Base-by-base conservation (phyloP, 2,888 invertebrate genomes). In the Microplitis manilae region DNA sequence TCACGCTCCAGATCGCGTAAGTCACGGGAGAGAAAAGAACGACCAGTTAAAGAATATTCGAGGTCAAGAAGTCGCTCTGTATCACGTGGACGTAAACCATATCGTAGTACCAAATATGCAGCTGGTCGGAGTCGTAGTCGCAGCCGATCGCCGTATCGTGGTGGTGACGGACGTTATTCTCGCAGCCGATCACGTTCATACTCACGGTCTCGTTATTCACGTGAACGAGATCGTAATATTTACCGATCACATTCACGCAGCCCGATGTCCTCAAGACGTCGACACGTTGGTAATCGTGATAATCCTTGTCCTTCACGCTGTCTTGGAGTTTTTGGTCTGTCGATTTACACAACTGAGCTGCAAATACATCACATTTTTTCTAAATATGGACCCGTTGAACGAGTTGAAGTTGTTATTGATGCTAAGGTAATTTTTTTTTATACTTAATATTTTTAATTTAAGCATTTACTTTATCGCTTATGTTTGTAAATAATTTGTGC, bases 241-340 rank as follows among this genome's bases (percentile, higher is more conserved):
- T 92, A 93, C 85, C 92, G 93, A 68, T 92, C 92, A 76, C 93
- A 93, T 90, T 94, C 95, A 79, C 93, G 94, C 87, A 96, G 96
- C 87, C 96, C 96, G 38, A 95, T 95, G 95, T 96, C 96, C 59
- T 94, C 94, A 82, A 92, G 96, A 79, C 92, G 95, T 83, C 92
- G 96, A 67, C 96, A 96, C 89, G 91, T 93, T 79, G 95, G 96
- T 81, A 95, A 94, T 87, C 92, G 96, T 90, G 96, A 97, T 85
- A 95, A 96, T 88, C 98, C 98, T 0, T 94, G 95, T 80, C 95
- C 96, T 2, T 95, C 95, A 68, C 93, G 96, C 74, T 98, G 98
- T 88, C 92, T 99, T 70, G 99, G 99, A 17, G 95, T 99, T 9
- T 99, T 99, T 90, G 98, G 98, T 4, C 91, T 99, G 76, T 98